Evolutionary conservation across 1,140 invertebrate genomes (phyloP).

Genomic region (Drosophila cardini): DNA sequence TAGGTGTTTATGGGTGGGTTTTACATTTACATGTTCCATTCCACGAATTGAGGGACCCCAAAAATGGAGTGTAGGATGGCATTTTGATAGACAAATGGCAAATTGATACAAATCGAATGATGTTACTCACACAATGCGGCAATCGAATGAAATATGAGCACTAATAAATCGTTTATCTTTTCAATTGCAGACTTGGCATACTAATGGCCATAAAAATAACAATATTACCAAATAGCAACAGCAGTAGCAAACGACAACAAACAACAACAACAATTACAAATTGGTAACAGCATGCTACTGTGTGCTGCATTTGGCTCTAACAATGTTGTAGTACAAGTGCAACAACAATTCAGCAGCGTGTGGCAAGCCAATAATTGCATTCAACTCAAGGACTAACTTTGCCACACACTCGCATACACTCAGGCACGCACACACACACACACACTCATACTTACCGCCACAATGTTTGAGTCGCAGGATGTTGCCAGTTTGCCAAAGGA

Average conservation of each 20-base stretch:
- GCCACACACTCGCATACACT: conserved; percentile 10
- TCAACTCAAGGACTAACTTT: conserved; percentile 27
- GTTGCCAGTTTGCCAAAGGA: conserved; percentile 2
- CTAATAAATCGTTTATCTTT: conserved; percentile 64
- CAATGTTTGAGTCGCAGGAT: conserved; percentile 23
- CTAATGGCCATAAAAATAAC: conserved; percentile 40
- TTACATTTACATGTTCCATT: conserved; percentile 63
- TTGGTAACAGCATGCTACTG: conserved; percentile 39
- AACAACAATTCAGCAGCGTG: conserved; percentile 38
- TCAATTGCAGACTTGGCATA: conserved; percentile 72
- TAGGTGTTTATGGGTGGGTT: conserved; percentile 72
- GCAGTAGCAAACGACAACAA: conserved; percentile 21
- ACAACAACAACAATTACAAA: conserved; percentile 32
- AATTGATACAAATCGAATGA: conserved; percentile 75
- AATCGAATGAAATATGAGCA: conserved; percentile 55
- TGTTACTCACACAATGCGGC: conserved; percentile 50
- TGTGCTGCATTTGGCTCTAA: conserved; percentile 22
- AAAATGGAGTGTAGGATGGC: neutral
- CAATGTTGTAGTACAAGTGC: conserved; percentile 38
- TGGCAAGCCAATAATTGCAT: conserved; percentile 50
- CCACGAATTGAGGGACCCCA: conserved; percentile 41
- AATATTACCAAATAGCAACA: conserved; percentile 22
- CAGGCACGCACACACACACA: conserved; percentile 12
- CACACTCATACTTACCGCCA: conserved; percentile 10
- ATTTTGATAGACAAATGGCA: conserved; percentile 18